These are phyloP conservation scores for Eristalinus sepulchralis DNA, from an alignment of 2,888 invertebrate genomes.

Conservation along the genomic window DNA sequence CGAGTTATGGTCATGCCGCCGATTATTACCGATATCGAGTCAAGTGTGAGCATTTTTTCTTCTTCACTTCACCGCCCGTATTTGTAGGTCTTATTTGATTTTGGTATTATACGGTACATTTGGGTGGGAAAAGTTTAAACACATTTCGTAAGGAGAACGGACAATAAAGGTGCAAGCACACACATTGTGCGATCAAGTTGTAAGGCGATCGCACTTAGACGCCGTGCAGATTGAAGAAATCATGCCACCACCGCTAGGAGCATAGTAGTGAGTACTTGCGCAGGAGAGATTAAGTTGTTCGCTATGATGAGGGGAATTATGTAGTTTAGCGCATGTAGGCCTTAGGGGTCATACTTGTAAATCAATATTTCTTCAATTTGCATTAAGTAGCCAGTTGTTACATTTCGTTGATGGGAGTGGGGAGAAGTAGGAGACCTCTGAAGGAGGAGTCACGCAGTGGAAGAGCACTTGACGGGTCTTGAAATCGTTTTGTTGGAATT, in stretches of 20 bases:
- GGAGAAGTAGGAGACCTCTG: background rate
- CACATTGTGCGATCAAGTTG: slow-evolving; percentile 14
- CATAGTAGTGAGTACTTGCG: background rate
- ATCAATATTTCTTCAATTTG: slow-evolving; percentile 15
- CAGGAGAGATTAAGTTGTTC: slow-evolving; percentile 10
- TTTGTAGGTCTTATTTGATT: slow-evolving; percentile 30
- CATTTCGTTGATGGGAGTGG: background rate
- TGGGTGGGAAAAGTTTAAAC: slow-evolving; percentile 20
- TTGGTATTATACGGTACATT: background rate
- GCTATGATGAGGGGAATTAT: slow-evolving; percentile 18
- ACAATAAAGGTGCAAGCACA: slow-evolving; percentile 16
- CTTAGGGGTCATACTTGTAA: background rate
- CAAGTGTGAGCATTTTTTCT: slow-evolving; percentile 11
- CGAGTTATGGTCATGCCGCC: background rate
- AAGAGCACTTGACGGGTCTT: background rate
- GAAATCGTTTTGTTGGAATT: background rate
- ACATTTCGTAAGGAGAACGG: slow-evolving; percentile 19
- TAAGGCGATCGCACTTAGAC: background rate
- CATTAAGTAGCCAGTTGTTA: slow-evolving; percentile 22
- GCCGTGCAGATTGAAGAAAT: slow-evolving; percentile 2
- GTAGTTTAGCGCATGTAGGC: slow-evolving; percentile 26
- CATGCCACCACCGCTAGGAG: background rate
- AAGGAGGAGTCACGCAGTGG: background rate
- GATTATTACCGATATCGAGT: background rate
- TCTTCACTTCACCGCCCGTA: slow-evolving; percentile 17